Percentiles rank a stretch among this genome's conserved stretches.
Conservation (phyloP, 2,888 invertebrate genomes). For the Drosophila falleni region DNA sequence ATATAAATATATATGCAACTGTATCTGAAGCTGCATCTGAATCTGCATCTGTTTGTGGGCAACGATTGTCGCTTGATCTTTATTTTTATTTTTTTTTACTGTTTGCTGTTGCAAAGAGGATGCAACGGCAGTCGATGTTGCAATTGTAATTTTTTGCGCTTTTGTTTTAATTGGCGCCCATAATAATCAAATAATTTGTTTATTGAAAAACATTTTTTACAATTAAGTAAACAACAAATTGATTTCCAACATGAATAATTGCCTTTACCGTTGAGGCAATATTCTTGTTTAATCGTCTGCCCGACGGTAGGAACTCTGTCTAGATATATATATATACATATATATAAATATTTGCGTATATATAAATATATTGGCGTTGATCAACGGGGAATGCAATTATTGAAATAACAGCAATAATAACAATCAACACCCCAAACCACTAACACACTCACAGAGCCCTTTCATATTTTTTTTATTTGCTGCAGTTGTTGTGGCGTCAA, state of each 20-base stretch:
- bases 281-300: constrained; percentile 48
- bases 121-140: neutral
- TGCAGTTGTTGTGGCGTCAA: constrained; percentile 68
- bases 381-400: constrained; percentile 70
- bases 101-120: constrained; percentile 23
- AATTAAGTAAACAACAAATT: constrained; percentile 84
- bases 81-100: constrained; percentile 39
- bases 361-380: constrained; percentile 21
- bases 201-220: constrained; percentile 84
- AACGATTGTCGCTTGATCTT: constrained; percentile 75
- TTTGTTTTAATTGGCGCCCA: constrained; percentile 81
- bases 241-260: constrained; percentile 84
- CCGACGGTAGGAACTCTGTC: neutral
- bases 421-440: constrained; percentile 13
- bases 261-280: constrained; percentile 44
- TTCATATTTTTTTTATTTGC: neutral
- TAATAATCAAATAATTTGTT: constrained; percentile 85
- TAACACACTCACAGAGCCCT: constrained; percentile 3
- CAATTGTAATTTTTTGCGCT: constrained; percentile 52
- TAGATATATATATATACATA: constrained; percentile 1
- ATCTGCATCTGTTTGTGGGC: constrained; percentile 56
- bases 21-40: constrained; percentile 31
- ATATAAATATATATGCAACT: constrained; percentile 14
- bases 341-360: constrained; percentile 11
- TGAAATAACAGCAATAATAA: constrained; percentile 68